phyloP scores from a whole-genome alignment of 2,797 vertebrate species.

The Echiichthys vipera region DNA sequence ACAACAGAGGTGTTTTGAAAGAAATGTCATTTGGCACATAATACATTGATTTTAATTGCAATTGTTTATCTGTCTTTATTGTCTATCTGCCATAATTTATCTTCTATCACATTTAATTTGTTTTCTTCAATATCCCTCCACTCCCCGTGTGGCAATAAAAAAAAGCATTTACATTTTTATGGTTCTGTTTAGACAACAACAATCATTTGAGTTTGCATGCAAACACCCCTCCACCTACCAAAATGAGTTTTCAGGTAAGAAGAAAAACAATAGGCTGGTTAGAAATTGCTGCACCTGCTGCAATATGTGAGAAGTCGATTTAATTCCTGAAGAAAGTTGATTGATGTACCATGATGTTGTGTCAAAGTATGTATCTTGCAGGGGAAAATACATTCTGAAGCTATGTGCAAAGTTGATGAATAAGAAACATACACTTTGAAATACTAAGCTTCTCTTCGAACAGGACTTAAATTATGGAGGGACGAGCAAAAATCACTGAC shows the following conservation, averaged over 20 bases:
- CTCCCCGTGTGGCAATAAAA: no score
- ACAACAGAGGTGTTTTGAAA: conserved; percentile 6
- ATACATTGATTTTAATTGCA: no score
- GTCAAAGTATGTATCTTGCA: no score
- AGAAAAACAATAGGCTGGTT: neutral
- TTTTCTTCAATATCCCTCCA: neutral
- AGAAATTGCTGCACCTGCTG: neutral
- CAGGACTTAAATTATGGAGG: conserved; percentile 31
- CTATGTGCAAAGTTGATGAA: neutral
- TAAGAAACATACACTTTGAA: conserved; percentile 12
- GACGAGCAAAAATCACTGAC: conserved; percentile 36
- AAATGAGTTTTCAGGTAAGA: neutral
- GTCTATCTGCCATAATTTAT: neutral
- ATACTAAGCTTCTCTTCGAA: conserved; percentile 30
- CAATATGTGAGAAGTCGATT: no score
- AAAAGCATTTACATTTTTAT: conserved; percentile 1
- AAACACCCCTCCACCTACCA: neutral
- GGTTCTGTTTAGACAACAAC: neutral
- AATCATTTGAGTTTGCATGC: neutral
- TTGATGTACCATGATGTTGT: no score
- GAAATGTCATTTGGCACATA: no score
- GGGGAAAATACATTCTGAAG: no score
- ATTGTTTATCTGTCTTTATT: neutral
- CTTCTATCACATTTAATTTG: neutral
- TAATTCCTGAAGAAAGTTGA: no score